Percentiles rank a stretch among this genome's conserved stretches.
Conservation (phyloP, 2,113 vertebrate genomes). For the Embiotoca jacksoni region DNA sequence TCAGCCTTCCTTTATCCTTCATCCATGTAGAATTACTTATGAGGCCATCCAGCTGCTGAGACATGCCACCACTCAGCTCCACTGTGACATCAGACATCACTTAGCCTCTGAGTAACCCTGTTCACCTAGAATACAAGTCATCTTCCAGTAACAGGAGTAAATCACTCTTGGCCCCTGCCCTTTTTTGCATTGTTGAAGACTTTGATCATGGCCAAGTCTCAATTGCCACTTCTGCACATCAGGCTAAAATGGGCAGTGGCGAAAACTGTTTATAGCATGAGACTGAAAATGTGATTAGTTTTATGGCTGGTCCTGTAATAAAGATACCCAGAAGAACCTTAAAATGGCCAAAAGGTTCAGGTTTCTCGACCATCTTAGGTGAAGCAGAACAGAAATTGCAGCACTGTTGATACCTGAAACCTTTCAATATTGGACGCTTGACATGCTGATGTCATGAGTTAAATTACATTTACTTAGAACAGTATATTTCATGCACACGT, state of each 20-base stretch:
- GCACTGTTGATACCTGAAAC: not conserved
- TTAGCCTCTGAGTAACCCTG: slow-evolving; percentile 65
- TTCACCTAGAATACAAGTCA: slow-evolving; percentile 61
- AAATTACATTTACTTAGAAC: not conserved
- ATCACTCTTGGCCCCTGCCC: slow-evolving; percentile 54
- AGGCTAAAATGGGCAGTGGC: slow-evolving; percentile 38
- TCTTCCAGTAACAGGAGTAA: slow-evolving; percentile 64
- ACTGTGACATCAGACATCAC: slow-evolving; percentile 58
- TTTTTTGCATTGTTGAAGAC: slow-evolving; percentile 53
- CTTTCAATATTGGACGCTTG: not conserved
- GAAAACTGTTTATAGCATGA: slow-evolving; percentile 43
- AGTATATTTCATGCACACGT: too few species aligned
- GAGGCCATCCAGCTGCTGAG: slow-evolving; percentile 69
- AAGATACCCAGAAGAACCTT: slow-evolving; percentile 44
- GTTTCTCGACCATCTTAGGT: slow-evolving; percentile 5
- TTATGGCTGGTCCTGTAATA: slow-evolving; percentile 39
- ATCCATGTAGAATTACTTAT: slow-evolving; percentile 59
- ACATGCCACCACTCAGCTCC: slow-evolving; percentile 51
- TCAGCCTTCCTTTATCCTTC: slow-evolving; percentile 53
- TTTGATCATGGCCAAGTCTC: slow-evolving; percentile 66
- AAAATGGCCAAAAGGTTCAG: slow-evolving; percentile 24
- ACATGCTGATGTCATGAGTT: slow-evolving; percentile 5
- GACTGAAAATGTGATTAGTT: slow-evolving; percentile 52
- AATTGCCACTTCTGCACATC: slow-evolving; percentile 58
- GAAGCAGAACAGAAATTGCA: not conserved